Percentiles rank a stretch among this genome's conserved stretches.
phyloP scores from a whole-genome alignment of 2,888 invertebrate species.

The Icerya purchasi region DNA sequence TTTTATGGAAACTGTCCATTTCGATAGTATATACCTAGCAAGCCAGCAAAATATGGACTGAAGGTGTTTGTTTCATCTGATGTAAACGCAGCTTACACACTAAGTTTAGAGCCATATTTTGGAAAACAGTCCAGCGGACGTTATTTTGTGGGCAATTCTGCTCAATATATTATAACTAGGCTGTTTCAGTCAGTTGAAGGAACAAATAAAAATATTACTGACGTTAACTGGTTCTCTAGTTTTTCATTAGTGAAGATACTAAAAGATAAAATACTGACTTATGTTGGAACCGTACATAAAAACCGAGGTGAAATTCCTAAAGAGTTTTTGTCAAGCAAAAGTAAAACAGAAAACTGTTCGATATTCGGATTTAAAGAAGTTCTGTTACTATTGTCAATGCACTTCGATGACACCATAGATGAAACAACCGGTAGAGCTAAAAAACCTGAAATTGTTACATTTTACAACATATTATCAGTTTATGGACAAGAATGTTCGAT shows the following conservation, averaged over 20 bases:
- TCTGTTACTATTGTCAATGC: too few species aligned
- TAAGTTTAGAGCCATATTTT: not conserved
- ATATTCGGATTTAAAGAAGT: not conserved
- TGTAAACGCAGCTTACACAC: not conserved
- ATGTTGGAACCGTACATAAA: not conserved
- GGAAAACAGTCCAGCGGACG: not conserved
- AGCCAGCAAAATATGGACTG: not conserved
- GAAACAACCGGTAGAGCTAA: too few species aligned
- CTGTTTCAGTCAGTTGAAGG: not conserved
- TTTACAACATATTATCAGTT: too few species aligned
- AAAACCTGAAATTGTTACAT: too few species aligned
- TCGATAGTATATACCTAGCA: not conserved
- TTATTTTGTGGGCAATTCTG: not conserved
- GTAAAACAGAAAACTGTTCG: not conserved
- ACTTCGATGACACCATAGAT: too few species aligned
- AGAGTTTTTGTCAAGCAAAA: not conserved
- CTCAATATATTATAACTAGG: not conserved
- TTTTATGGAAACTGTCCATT: not conserved
- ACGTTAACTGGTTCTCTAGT: not conserved
- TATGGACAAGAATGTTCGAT: too few species aligned
- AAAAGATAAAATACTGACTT: not conserved
- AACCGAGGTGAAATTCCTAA: not conserved
- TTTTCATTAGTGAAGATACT: not conserved
- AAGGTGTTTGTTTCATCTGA: not conserved
- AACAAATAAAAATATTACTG: not conserved